Percentiles rank a stretch among this genome's conserved stretches.
These are phyloP conservation scores for Cheilosia urbana DNA, from an alignment of 2,888 invertebrate species.

Conservation along the genomic window DNA sequence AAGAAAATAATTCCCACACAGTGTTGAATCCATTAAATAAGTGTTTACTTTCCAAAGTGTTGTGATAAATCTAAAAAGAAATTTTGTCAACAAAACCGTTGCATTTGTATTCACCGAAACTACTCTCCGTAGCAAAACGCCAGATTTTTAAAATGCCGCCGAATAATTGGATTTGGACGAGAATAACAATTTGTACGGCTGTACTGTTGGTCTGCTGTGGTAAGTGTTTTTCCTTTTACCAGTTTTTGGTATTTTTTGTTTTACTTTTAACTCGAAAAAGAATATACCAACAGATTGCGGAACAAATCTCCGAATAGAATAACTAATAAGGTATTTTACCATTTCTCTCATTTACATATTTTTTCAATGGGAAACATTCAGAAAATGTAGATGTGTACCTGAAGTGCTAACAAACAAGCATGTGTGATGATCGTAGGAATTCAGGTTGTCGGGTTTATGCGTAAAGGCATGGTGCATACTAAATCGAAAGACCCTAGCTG, in stretches of 20 bases:
- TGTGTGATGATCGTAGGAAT: conserved; percentile 52
- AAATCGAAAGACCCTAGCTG: conserved; percentile 21
- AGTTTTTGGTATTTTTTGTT: neutral
- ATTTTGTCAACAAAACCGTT: conserved; percentile 14
- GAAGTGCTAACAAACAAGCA: conserved; percentile 17
- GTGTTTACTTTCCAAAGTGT: conserved; percentile 36
- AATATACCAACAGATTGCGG: neutral
- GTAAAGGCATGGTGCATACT: conserved; percentile 50
- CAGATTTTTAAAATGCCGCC: conserved; percentile 48
- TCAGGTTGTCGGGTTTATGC: conserved; percentile 57
- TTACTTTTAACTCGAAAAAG: conserved; percentile 3
- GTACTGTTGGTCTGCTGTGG: conserved; percentile 65
- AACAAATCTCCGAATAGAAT: conserved; percentile 47
- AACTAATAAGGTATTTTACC: conserved; percentile 30
- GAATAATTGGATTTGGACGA: conserved; percentile 58
- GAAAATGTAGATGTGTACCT: conserved; percentile 2
- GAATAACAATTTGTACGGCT: conserved; percentile 51
- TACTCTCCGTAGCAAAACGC: neutral
- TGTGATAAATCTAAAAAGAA: conserved; percentile 7
- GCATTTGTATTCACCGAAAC: conserved; percentile 19
- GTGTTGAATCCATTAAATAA: neutral
- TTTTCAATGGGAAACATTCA: conserved; percentile 1
- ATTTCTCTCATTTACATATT: conserved; percentile 40
- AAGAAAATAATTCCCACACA: neutral
- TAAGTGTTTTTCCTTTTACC: conserved; percentile 46